Base-by-base conservation (phyloP, 2,113 vertebrate genomes). In the Xenopus borealis region DNA sequence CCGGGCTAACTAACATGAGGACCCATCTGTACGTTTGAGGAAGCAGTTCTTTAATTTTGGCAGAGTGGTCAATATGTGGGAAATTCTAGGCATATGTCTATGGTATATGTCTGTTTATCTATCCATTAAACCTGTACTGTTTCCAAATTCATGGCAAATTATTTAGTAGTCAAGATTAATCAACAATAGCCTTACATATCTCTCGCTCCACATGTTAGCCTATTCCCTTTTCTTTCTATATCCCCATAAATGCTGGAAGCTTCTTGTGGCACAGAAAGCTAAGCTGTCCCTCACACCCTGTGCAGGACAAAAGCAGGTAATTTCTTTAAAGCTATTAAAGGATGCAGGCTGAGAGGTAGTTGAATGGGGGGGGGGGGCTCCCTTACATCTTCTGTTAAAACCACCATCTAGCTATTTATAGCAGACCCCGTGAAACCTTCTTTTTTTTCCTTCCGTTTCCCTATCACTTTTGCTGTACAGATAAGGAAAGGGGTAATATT, bases 241-340 rank as follows among this genome's bases (percentile, higher is more conserved):
- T 16, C n/a, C 6, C 12, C 18, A 14, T 1, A 11, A 0, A 13
- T 46, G 19, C 58, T 10, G 17, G 33, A 66, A 30, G 55, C n/a
- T 66, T 45, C 18, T 18, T 23, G 72, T 52, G 55, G 72, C 40
- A 64, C 52, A 44, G 17, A 57, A 45, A 45, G 30, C 30, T 45
- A n/a, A 23, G 13, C 50, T 58, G 30, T 52, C 20, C 18, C 30
- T 58, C 63, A 58, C 72, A 72, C 63, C 59, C 70, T 72, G 61
- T 40, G 62, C 27, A 72, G 18, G 62, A 72, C 71, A 72, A 72
- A 53, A 17, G 71, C 71, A 58, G 52, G 52, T 73, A 67, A 74
- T 74, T 66, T 66, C 19, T 45, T n/a, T 33, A 12, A 33, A 66
- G 63, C 72, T 58, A 66, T 61, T 59, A 59, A 23, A 45, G 52